phyloP scores from a whole-genome alignment of 2,113 vertebrate species.

The Clarias batrachus region DNA sequence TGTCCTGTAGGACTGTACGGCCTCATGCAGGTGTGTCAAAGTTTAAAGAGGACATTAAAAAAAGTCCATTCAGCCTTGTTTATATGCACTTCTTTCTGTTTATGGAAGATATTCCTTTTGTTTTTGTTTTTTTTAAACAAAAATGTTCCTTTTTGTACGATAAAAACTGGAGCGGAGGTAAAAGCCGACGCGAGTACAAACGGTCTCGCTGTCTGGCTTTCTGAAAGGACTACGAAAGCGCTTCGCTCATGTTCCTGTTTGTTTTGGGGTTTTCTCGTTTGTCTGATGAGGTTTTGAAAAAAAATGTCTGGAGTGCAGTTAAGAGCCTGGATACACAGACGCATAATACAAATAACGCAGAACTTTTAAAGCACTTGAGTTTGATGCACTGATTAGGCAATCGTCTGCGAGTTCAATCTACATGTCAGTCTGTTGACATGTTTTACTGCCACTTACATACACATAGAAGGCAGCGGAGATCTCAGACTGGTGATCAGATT shows the following conservation, averaged over 20 bases:
- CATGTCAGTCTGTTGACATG: not conserved
- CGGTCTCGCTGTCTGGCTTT: conserved; percentile 44
- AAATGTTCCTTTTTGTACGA: not conserved
- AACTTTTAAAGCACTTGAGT: not conserved
- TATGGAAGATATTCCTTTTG: conserved; percentile 33
- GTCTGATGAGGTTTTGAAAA: conserved; percentile 49
- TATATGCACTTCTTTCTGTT: conserved; percentile 38
- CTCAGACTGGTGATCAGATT: not conserved
- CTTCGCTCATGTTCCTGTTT: conserved; percentile 50
- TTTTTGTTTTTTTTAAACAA: conserved; percentile 22
- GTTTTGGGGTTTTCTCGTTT: conserved; percentile 41
- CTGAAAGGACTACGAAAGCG: conserved; percentile 41
- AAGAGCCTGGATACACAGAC: conserved; percentile 32
- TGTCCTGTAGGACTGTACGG: not conserved
- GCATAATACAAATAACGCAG: not conserved
- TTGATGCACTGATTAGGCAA: not conserved
- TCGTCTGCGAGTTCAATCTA: not conserved
- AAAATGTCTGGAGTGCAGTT: conserved; percentile 55
- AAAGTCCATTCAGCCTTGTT: conserved; percentile 1
- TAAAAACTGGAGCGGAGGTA: conserved; percentile 1
- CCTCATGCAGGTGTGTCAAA: not conserved
- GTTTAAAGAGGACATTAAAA: conserved; percentile 4
- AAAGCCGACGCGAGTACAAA: not conserved
- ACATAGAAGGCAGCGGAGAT: not conserved
- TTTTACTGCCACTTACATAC: not conserved